phyloP scores from a whole-genome alignment of 1,140 invertebrate genomes.

The Oryctes rhinoceros region DNA sequence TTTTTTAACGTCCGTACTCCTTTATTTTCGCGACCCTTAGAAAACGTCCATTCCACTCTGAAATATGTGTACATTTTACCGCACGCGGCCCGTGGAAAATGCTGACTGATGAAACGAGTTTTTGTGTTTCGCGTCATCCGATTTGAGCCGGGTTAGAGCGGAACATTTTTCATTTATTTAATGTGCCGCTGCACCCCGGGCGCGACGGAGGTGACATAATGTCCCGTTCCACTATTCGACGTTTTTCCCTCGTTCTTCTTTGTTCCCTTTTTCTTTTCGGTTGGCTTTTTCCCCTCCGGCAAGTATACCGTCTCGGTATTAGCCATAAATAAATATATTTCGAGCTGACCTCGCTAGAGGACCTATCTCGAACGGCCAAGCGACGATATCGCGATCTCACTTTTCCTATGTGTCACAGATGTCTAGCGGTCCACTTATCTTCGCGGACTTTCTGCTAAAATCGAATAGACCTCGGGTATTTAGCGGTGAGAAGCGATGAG shows the following conservation, averaged over 20 bases:
- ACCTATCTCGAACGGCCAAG: not conserved
- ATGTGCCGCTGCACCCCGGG: not conserved
- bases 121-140: conserved; percentile 7
- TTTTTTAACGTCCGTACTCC: not conserved
- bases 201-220: not conserved
- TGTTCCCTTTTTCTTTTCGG: not conserved
- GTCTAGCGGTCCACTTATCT: no score
- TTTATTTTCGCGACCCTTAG: not conserved
- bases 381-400: not conserved
- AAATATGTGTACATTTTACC: not conserved
- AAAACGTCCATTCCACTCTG: not conserved
- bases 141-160: conserved; percentile 12
- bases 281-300: not conserved
- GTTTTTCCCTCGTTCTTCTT: not conserved
- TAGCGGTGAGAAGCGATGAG: no score
- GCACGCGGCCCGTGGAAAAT: not conserved
- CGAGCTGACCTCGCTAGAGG: not conserved
- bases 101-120: conserved; percentile 9
- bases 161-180: conserved; percentile 16
- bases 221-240: not conserved
- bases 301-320: not conserved
- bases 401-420: not conserved
- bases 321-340: conserved; percentile 1
- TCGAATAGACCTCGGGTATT: no score
- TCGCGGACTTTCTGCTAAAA: no score